Conservation (phyloP, 2,888 invertebrate species). For the Tipula vernalis region DNA sequence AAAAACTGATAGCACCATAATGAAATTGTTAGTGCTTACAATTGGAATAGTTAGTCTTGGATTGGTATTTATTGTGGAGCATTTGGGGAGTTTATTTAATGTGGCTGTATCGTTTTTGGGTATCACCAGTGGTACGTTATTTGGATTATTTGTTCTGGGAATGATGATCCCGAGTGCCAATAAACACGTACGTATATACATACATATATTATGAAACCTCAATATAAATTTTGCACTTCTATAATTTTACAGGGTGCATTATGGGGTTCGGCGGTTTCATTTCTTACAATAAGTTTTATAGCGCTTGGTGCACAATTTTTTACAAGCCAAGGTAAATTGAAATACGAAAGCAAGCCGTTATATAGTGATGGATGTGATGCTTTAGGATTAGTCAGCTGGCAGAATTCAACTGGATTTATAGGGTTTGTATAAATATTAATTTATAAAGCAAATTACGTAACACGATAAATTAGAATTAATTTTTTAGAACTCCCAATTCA, state of each 20-base stretch:
- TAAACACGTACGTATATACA: slow-evolving; percentile 38
- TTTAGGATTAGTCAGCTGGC: not conserved
- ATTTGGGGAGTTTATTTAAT: slow-evolving; percentile 53
- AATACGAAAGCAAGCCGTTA: slow-evolving; percentile 15
- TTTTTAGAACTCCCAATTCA: not conserved
- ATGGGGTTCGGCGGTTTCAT: slow-evolving; percentile 39
- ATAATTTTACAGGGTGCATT: slow-evolving; percentile 35
- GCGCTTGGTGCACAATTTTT: slow-evolving; percentile 42
- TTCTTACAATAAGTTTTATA: slow-evolving; percentile 40
- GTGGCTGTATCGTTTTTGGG: slow-evolving; percentile 49
- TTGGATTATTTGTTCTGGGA: slow-evolving; percentile 55
- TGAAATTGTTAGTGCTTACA: slow-evolving; percentile 34
- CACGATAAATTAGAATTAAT: not conserved
- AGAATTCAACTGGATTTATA: not conserved
- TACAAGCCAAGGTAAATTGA: slow-evolving; percentile 22
- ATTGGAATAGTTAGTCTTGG: slow-evolving; percentile 39
- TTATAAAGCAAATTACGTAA: not conserved
- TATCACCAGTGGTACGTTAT: slow-evolving; percentile 50
- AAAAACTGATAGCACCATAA: slow-evolving; percentile 22
- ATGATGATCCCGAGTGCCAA: slow-evolving; percentile 54
- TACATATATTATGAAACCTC: not conserved
- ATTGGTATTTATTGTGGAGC: slow-evolving; percentile 46
- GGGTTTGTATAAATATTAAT: not conserved
- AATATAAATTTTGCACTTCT: not conserved
- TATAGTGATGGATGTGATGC: slow-evolving; percentile 17